phyloP scores from a whole-genome alignment of 2,888 invertebrate species.

The Ditylenchus weischeri region DNA sequence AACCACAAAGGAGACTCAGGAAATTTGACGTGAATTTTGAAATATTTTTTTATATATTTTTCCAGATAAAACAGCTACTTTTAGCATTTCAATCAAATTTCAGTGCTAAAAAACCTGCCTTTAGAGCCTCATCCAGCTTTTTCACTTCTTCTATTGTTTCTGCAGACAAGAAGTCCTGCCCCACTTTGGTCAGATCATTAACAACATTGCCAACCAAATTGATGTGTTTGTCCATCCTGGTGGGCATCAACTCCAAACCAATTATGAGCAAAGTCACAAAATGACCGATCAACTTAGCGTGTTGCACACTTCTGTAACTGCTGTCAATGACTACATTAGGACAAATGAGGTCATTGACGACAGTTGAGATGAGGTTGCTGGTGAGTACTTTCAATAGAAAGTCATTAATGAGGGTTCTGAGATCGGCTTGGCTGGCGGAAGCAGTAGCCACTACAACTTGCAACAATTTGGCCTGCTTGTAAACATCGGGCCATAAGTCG shows the following conservation, averaged over 20 bases:
- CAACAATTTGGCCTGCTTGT: slow-evolving; percentile 13
- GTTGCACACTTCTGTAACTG: not conserved
- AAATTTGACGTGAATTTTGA: too few species aligned
- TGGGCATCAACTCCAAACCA: slow-evolving; percentile 20
- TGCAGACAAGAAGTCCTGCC: not conserved
- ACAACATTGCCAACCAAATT: slow-evolving; percentile 2
- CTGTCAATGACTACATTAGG: slow-evolving; percentile 1
- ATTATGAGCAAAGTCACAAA: slow-evolving; percentile 15
- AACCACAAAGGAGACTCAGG: too few species aligned
- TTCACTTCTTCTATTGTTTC: slow-evolving; percentile 6
- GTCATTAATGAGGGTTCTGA: slow-evolving; percentile 13
- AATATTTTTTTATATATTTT: too few species aligned
- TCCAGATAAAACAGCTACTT: too few species aligned
- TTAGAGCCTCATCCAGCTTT: slow-evolving; percentile 9
- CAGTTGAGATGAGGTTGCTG: slow-evolving; percentile 10
- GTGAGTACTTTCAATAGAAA: slow-evolving; percentile 17
- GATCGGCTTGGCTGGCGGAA: slow-evolving; percentile 15
- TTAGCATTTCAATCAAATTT: too few species aligned
- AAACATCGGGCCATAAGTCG: slow-evolving; percentile 21
- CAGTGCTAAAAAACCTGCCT: slow-evolving; percentile 10
- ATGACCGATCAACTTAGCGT: slow-evolving; percentile 19
- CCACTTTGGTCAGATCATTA: slow-evolving; percentile 10
- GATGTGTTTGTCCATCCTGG: slow-evolving; percentile 11
- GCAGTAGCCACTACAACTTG: slow-evolving; percentile 21
- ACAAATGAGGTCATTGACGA: slow-evolving; percentile 7